Evolutionary conservation across 2,888 invertebrate genomes (phyloP), one percentile per base, ranked within the genome.

Genomic region (Epirrhoe alternata): DNA sequence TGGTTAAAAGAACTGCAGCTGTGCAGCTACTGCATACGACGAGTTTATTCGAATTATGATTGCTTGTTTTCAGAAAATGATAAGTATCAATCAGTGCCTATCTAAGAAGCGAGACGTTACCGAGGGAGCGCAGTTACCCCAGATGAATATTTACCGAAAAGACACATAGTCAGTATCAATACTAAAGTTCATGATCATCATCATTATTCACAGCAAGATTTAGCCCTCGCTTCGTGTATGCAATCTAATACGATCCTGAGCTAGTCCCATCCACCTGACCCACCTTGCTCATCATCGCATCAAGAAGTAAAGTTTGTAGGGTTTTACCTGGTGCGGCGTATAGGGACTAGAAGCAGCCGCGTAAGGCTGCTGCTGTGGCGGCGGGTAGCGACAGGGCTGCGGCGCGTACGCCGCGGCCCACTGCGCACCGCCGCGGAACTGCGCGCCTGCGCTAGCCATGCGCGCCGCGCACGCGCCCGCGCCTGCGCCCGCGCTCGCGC

Each of bases 381-480:
- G 92, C 86, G 92, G 91, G 83, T 92, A 92, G 87, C 92, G 92
- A 87, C 92, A 92, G 83, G 92, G 92, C 84, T 86, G 92, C 86
- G 92, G 89, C 86, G 91, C 86, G 81, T 91, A 92, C 38, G 92
- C 90, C 85, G 92, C 85, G 72, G 90, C 86, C 91, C 92, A 92
- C 90, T 91, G 91, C 90, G 92, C 92, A 77, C 90, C 90, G 85
- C 92, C 92, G 90, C 92, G 92, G 87, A 78, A 91, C 86, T 92
- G 91, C 75, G 90, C 90, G 86, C 92, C 91, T 76, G 94, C 89
- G 94, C 92, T 86, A 86, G 94, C 87, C 93, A 94, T 88, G 90
- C 94, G 88, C 92, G 93, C 85, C 82, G 92, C 89, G 92, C 93
- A 88, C 91, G 90, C 86, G 89, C 93, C 86, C 84, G 89, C 87